A percentile compares a stretch with the other conserved stretches of the same genome.
Conservation (phyloP, 2,888 invertebrate genomes). For the Creontiades dilutus region DNA sequence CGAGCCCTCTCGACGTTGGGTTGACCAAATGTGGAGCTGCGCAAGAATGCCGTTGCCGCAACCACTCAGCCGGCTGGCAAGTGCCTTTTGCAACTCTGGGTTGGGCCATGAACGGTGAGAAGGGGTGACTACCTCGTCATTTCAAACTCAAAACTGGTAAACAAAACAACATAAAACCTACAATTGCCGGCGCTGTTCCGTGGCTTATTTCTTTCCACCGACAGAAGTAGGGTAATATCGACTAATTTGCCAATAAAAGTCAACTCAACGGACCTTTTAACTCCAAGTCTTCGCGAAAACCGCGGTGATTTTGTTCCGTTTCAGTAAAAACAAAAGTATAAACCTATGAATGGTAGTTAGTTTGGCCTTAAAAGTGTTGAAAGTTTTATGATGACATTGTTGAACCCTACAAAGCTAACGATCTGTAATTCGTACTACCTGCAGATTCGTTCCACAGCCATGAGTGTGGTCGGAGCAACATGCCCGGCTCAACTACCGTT, state of each 20-base stretch:
- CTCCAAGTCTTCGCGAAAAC: not conserved
- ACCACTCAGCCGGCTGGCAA: constrained; percentile 37
- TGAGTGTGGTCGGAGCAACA: too few species aligned
- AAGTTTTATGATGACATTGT: too few species aligned
- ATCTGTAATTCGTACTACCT: too few species aligned
- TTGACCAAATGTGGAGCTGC: constrained; percentile 60
- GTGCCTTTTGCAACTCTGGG: constrained; percentile 57
- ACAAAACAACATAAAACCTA: not conserved
- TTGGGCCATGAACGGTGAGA: constrained; percentile 41
- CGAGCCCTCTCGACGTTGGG: not conserved
- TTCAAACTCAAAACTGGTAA: not conserved
- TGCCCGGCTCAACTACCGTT: too few species aligned
- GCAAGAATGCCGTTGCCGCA: constrained; percentile 52
- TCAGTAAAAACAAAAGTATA: not conserved
- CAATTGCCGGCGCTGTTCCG: not conserved
- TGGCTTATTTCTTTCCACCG: not conserved
- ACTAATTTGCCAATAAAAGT: not conserved
- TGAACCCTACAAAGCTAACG: too few species aligned
- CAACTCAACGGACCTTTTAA: too few species aligned
- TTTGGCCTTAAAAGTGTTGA: too few species aligned
- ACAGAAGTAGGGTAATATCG: not conserved
- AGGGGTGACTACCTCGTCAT: not conserved
- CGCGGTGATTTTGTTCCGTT: not conserved
- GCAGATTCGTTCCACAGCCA: too few species aligned
- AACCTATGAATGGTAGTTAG: not conserved